A percentile compares a stretch with the other conserved stretches of the same genome.
Evolutionary conservation across 2,888 invertebrate genomes (phyloP).

Genomic region (Zygothrica quintamaculata): DNA sequence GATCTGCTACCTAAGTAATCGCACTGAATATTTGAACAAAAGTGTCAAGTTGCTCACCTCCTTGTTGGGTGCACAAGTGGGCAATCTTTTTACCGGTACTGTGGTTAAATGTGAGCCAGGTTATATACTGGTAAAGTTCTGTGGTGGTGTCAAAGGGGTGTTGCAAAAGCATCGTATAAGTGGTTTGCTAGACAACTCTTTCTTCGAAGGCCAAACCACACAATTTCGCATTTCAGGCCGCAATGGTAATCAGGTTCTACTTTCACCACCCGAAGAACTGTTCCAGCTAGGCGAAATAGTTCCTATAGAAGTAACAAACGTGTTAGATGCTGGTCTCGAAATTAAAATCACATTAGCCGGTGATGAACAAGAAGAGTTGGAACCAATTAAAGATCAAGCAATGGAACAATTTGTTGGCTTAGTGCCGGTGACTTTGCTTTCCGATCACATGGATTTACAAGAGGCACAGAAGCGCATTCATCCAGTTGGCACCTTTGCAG

Average conservation of each 20-base stretch:
- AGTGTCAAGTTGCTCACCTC: slow-evolving; percentile 85
- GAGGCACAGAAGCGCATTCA: slow-evolving; percentile 71
- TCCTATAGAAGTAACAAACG: slow-evolving; percentile 71
- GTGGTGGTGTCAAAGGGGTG: slow-evolving; percentile 83
- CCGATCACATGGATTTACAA: slow-evolving; percentile 82
- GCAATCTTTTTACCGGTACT: slow-evolving; percentile 83
- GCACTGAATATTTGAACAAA: slow-evolving; percentile 87
- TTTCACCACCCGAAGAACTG: slow-evolving; percentile 77
- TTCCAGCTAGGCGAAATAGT: slow-evolving; percentile 82
- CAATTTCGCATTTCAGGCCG: slow-evolving; percentile 76
- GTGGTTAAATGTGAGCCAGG: slow-evolving; percentile 77
- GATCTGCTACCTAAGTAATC: slow-evolving; percentile 87
- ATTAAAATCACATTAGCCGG: slow-evolving; percentile 74
- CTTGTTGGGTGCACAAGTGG: slow-evolving; percentile 85
- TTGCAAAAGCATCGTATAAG: slow-evolving; percentile 75
- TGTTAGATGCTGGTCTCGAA: slow-evolving; percentile 82
- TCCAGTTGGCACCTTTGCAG: slow-evolving; percentile 58
- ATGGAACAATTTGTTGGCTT: slow-evolving; percentile 78
- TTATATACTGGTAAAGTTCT: slow-evolving; percentile 83
- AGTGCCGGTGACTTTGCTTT: slow-evolving; percentile 83
- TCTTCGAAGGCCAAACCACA: slow-evolving; percentile 82
- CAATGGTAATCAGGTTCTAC: slow-evolving; percentile 71
- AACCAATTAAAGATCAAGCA: slow-evolving; percentile 34
- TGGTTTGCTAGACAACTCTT: slow-evolving; percentile 58
- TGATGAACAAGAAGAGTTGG: slow-evolving; percentile 44